Evolutionary conservation across 2,888 invertebrate species (phyloP), one percentile per base, ranked within the genome.

Genomic region (Amorpha juglandis): DNA sequence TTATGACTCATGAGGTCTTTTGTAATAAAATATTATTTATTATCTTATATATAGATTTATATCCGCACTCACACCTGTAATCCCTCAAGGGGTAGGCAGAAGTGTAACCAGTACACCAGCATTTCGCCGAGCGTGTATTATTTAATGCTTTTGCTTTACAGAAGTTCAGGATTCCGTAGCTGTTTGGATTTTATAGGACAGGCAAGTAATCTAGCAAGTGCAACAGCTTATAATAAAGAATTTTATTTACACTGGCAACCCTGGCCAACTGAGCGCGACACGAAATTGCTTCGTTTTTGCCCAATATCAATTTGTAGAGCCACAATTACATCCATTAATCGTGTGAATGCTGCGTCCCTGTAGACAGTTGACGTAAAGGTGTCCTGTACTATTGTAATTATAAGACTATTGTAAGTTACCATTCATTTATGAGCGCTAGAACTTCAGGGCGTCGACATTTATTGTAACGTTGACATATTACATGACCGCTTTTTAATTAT

Each of bases 251-350:
- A 12, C 16, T 33, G 64, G 8, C 64, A 64, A 55, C 64, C 64
- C 64, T 64, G 33, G 11, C 14, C 52, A 27, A 21, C 52, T 55
- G 47, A 65, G 27, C 62, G 51, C 64, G 69, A 69, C 65, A 48
- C 66, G 62, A 66, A 58, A 63, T 63, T 66, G 55, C 64, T 55
- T 50, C 55, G 71, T 74, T 74, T 74, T 76, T 76, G 64, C 62
- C 53, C 67, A 65, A 69, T 74, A 69, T 71, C 52, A 63, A 64
- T 68, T 68, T 66, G 63, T 63, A 21, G 16, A 7, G 63, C 50
- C 38, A 45, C 27, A 45, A 52, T 51, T 21, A 63, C 33, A 58
- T 19, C 58, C 35, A 63, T 48, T 51, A 35, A 38, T 50, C 50
- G 35, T 50, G 63, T 63, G 47, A 47, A 48, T 66, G 68, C 33